Evolutionary conservation across 1,140 invertebrate species (phyloP).

Genomic region (Homarus americanus): DNA sequence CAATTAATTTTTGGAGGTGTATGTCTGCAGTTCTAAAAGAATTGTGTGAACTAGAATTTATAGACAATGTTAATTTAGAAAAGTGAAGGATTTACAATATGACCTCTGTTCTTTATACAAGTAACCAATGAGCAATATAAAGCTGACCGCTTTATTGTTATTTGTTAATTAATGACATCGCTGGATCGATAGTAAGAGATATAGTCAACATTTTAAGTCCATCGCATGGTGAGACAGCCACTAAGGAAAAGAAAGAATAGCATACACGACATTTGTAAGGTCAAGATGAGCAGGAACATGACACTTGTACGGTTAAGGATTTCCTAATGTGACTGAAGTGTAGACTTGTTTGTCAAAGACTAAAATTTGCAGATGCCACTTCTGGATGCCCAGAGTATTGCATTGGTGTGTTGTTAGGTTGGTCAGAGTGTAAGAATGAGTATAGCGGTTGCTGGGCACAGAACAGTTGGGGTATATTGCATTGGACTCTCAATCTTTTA

Average conservation of each 20-base stretch:
- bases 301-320: conserved; percentile 48
- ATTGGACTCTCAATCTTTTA: background rate
- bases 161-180: background rate
- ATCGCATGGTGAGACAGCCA: conserved; percentile 5
- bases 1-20: conserved; percentile 22
- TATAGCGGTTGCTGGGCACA: conserved; percentile 13
- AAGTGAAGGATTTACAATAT: background rate
- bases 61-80: background rate
- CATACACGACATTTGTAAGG: conserved; percentile 26
- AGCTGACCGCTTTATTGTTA: conserved; percentile 1
- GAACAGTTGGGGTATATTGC: conserved; percentile 4
- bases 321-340: conserved; percentile 58
- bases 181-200: background rate
- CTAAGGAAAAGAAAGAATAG: conserved; percentile 28
- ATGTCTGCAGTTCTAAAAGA: conserved; percentile 9
- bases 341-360: conserved; percentile 49
- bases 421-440: background rate
- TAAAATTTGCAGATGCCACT: conserved; percentile 53
- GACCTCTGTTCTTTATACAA: background rate
- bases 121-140: background rate
- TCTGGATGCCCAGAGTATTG: conserved; percentile 54
- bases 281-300: conserved; percentile 16
- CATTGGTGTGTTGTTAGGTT: conserved; percentile 28
- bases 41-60: background rate
- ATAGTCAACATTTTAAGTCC: conserved; percentile 15